Base-by-base conservation (phyloP, 1,140 invertebrate genomes). In the Pinna nobilis region DNA sequence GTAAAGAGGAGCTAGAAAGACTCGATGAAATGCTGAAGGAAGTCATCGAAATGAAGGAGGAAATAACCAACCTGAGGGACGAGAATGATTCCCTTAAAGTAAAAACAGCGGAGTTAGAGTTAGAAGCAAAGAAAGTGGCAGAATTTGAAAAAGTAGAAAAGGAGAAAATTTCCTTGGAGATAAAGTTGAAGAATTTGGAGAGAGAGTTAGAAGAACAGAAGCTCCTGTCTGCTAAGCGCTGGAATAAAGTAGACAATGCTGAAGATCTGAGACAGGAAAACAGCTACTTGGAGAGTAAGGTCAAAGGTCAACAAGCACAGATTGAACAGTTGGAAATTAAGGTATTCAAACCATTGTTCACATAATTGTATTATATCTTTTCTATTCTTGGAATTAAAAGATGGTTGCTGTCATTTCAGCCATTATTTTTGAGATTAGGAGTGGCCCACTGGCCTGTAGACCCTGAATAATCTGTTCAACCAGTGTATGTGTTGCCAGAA, bases 31-130 rank as follows among this genome's bases (percentile, higher is more conserved):
- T 69, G 32, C 35, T 82, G n/a, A 74, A 79, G 33, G 66, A 63
- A 9, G 47, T 59, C 11, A 68, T 76, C 51, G 55, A 59, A 28
- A 59, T 76, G 20, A 76, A 71, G 44, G 77, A 74, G 32, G 64
- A 74, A 25, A 44, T 79, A 32, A 18, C 41, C 18, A 47, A 44
- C 11, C 39, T 83, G 20, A 78, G 77, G 39, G 51, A 71, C 18
- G 79, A 81, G 25, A 80, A 80, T 20, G 70, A 75, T 1, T 80
- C 90, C 0, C 90, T 91, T 0, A 93, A 94, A 80, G 86, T 88
- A 78, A 86, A 90, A 47, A 71, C 78, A 4, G 63, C 67, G 49
- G 77, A 83, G 51, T 67, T 84, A 25, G 78, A 88, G 44, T 68
- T 60, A n/a, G 80, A 84, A 37, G 66, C 65, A 3, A 70, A 77